These are phyloP conservation scores for Deroptyus accipitrinus DNA, from an alignment of 2,113 vertebrate genomes.

Conservation along the genomic window DNA sequence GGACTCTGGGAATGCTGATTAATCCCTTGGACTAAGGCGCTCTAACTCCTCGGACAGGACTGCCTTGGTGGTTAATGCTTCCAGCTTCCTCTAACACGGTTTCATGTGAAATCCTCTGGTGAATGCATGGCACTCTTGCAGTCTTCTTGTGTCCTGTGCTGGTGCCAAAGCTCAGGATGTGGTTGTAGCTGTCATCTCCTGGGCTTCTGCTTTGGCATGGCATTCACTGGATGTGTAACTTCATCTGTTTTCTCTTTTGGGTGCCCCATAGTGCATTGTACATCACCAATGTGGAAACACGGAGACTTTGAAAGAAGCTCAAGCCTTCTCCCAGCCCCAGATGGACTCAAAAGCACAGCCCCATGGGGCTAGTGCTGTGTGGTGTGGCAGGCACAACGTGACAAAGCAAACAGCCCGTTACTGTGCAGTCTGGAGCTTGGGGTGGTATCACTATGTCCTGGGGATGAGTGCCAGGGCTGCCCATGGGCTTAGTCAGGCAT, in stretches of 20 bases:
- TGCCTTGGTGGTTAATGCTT: neutral
- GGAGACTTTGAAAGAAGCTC: neutral
- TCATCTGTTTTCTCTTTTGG: neutral
- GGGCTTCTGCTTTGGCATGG: neutral
- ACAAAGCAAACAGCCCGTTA: neutral
- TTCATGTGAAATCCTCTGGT: neutral
- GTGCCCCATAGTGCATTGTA: neutral
- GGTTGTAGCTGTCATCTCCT: neutral
- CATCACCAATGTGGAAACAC: neutral
- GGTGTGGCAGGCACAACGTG: neutral
- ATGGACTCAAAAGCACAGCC: neutral
- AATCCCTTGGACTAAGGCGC: neutral
- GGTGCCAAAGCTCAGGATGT: neutral
- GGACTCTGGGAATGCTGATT: slow-evolving; percentile 1
- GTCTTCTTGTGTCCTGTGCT: neutral
- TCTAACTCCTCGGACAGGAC: neutral
- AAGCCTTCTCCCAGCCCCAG: neutral
- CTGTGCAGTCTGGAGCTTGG: neutral
- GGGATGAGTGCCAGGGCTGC: neutral
- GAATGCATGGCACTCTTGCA: neutral
- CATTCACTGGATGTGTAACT: neutral
- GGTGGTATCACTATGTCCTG: neutral
- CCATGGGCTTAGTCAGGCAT: neutral
- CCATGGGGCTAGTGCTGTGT: accelerated
- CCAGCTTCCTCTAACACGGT: neutral